A percentile compares a stretch with the other conserved stretches of the same genome.
These are phyloP conservation scores for Callorhinus ursinus DNA, from an alignment of 2,113 vertebrate species.

Conservation along the genomic window DNA sequence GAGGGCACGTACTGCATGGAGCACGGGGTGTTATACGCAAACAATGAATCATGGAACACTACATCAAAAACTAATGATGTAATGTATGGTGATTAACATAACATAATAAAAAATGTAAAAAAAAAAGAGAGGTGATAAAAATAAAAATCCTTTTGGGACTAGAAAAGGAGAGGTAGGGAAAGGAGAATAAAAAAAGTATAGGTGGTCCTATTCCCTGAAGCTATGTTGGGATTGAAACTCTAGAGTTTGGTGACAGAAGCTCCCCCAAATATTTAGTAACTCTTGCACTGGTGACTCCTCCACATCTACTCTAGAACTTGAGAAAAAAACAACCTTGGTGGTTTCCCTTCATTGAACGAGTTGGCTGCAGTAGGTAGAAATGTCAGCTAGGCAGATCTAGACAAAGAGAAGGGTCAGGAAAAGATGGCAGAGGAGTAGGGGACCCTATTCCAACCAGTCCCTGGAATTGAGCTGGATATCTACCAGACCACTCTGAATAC, in stretches of 20 bases:
- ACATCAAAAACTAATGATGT: no score
- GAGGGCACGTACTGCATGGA: no score
- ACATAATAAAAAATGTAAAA: no score
- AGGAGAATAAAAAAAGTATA: neutral
- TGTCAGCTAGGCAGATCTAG: neutral
- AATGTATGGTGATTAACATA: no score
- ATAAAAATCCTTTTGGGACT: neutral
- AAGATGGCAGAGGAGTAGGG: no score
- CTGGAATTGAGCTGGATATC: no score
- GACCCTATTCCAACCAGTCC: no score
- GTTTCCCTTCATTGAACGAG: neutral
- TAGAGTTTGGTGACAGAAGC: neutral
- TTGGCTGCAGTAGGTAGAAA: neutral
- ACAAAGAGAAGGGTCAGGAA: neutral
- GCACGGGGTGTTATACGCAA: no score
- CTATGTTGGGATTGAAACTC: neutral
- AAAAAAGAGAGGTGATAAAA: neutral
- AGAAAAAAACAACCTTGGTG: neutral
- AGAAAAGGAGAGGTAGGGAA: neutral
- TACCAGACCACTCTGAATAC: no score
- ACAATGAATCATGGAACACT: no score
- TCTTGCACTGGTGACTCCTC: neutral
- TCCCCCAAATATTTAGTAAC: neutral
- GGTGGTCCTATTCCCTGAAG: neutral
- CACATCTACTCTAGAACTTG: neutral